Percentiles rank a stretch among this genome's conserved stretches.
These are phyloP conservation scores for Pangasianodon gigas DNA, from an alignment of 2,113 vertebrate species.

Conservation along the genomic window DNA sequence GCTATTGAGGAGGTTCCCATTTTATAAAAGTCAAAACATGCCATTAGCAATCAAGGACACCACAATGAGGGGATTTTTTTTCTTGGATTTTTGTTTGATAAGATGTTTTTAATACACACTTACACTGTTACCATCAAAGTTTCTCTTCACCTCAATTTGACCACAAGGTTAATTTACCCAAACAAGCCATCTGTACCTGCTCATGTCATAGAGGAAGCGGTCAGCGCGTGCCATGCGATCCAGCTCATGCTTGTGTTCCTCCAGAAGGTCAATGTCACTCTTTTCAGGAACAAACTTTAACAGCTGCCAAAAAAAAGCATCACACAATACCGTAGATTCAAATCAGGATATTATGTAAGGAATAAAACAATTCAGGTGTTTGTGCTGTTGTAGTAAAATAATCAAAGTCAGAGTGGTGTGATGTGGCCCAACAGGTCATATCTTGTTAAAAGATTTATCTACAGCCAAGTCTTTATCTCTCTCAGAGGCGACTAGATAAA, in stretches of 20 bases:
- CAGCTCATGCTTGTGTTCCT: slow-evolving; percentile 95
- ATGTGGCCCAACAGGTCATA: neutral
- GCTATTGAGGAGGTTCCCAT: neutral
- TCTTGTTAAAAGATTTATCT: neutral
- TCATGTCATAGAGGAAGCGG: slow-evolving; percentile 98
- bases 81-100: neutral
- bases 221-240: slow-evolving; percentile 98
- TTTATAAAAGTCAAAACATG: slow-evolving; percentile 25
- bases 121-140: neutral
- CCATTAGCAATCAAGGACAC: neutral
- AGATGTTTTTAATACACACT: neutral
- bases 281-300: slow-evolving; percentile 98
- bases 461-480: neutral
- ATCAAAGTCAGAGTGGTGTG: neutral
- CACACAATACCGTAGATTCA: neutral
- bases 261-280: slow-evolving; percentile 91
- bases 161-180: neutral
- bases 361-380: neutral
- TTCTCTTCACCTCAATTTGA: neutral
- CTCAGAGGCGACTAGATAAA: neutral
- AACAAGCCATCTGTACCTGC: slow-evolving; percentile 77
- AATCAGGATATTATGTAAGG: neutral
- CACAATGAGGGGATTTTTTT: neutral
- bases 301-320: slow-evolving; percentile 73
- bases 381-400: neutral